phyloP scores from a whole-genome alignment of 2,113 vertebrate genomes.

The Takifugu flavidus region DNA sequence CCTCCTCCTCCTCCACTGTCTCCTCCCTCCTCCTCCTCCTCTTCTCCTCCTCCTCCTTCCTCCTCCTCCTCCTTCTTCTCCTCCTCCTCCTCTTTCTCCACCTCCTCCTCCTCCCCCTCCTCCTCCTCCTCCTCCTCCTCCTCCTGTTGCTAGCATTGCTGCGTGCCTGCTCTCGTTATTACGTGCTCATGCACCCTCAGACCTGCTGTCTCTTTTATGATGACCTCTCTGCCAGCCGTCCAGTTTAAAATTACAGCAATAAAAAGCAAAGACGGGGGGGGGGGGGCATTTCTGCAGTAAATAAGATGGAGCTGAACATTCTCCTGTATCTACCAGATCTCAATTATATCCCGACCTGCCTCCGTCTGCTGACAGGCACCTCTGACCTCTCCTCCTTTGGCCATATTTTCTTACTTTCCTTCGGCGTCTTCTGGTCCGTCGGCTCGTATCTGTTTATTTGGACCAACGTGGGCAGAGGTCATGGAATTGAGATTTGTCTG shows the following conservation, averaged over 20 bases:
- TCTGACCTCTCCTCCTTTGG: neutral
- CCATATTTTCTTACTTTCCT: conserved; percentile 19
- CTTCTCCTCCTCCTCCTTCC: no score
- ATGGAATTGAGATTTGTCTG: conserved; percentile 48
- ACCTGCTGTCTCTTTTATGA: conserved; percentile 1
- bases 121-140: no score
- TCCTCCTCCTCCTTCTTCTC: no score
- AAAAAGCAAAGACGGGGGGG: conserved; percentile 3
- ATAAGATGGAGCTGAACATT: conserved; percentile 14
- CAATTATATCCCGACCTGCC: neutral
- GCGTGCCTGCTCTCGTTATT: conserved; percentile 2
- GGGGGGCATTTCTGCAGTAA: conserved; percentile 19
- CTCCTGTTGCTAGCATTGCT: neutral
- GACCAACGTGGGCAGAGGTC: conserved; percentile 46
- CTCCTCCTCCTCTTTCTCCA: no score
- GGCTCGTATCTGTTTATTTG: conserved; percentile 52
- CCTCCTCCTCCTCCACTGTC: no score
- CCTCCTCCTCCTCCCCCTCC: no score
- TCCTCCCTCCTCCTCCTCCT: no score
- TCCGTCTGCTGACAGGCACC: neutral
- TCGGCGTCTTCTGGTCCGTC: conserved; percentile 18
- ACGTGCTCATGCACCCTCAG: conserved; percentile 8
- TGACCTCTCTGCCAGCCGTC: conserved; percentile 15
- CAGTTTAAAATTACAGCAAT: conserved; percentile 30
- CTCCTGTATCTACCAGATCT: neutral